Evolutionary conservation across 1,140 invertebrate genomes (phyloP), one percentile per base, ranked within the genome.

Genomic region (Littorina saxatilis): DNA sequence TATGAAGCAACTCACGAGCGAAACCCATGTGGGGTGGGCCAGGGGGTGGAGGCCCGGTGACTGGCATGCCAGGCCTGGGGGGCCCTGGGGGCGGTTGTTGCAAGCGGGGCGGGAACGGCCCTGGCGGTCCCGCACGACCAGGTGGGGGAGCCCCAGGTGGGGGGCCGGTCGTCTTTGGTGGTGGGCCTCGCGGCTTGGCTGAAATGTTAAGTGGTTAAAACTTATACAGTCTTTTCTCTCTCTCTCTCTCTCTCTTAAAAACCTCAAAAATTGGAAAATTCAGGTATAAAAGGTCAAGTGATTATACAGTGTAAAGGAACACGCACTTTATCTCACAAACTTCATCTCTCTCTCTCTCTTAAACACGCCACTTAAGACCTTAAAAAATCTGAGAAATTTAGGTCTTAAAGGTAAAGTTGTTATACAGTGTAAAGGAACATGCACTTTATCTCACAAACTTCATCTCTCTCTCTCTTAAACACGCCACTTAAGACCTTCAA

Each of bases 21-120:
- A 84, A 84, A 52, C 77, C 83, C 15, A 94, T 93, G 2, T 95
- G 94, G 35, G 94, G 94, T 23, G 87, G 88, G 27, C 87, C 86
- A 29, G 84, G 82, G 40, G 84, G 85, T 29, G 87, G 86, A 55
- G 84, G 85, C 61, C 83, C 85, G 40, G 70, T 43, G 29, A 68
- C 78, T 27, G 58, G 82, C 76, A 79, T 76, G 35, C 70, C 70
- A 39, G 79, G 75, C 17, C 82, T 61, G 1, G 84, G 82, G 23
- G 81, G 72, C 17, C 73, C 63, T 23, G 75, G 75, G 1, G 85
- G 83, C 5, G 78, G 82, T 40, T 77, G 79, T 50, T 82, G 82
- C 73, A 82, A 17, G 43, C 80, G 73, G 23, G 80, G 80, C n/a
- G 72, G 80, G 37, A 82, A 82, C 23, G n/a, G 29, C 27, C 76